phyloP scores from a whole-genome alignment of 1,140 invertebrate genomes.

The Hycleus phaleratus region DNA sequence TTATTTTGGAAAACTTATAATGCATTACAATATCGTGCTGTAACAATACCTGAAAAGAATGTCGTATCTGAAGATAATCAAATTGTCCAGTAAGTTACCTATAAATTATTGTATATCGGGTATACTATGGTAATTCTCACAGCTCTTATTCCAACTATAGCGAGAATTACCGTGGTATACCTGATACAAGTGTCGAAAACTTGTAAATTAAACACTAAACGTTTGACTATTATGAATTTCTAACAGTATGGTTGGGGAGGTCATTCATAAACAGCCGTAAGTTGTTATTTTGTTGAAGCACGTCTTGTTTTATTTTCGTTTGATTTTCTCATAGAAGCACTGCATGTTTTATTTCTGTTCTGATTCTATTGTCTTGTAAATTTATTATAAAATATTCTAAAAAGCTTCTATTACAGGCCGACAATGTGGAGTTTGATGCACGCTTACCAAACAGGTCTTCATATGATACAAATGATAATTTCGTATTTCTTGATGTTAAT shows the following conservation, averaged over 20 bases:
- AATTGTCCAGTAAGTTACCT: conserved; percentile 60
- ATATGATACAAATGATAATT: conserved; percentile 81
- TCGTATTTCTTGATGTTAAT: conserved; percentile 95
- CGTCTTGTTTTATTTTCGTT: background rate
- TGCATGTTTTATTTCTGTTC: too few species aligned
- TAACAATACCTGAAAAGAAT: conserved; percentile 63
- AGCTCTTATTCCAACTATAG: too few species aligned
- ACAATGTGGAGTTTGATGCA: conserved; percentile 74
- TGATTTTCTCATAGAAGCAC: background rate
- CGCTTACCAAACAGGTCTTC: conserved; percentile 78
- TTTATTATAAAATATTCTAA: background rate
- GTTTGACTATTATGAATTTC: conserved; percentile 4
- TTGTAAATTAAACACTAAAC: background rate
- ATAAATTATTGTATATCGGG: conserved; percentile 24
- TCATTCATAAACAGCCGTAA: conserved; percentile 67
- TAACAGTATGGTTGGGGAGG: conserved; percentile 56
- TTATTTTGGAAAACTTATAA: conserved; percentile 77
- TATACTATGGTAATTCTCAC: too few species aligned
- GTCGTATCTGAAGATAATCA: conserved; percentile 56
- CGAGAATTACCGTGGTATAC: too few species aligned
- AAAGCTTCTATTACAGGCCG: conserved; percentile 49
- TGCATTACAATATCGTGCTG: conserved; percentile 57
- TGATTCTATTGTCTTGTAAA: background rate
- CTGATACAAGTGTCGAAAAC: too few species aligned
- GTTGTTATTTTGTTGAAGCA: conserved; percentile 33